Conservation (phyloP, 37 sponge, comb jelly and placozoan species). For the Dysidea cf. avara region DNA sequence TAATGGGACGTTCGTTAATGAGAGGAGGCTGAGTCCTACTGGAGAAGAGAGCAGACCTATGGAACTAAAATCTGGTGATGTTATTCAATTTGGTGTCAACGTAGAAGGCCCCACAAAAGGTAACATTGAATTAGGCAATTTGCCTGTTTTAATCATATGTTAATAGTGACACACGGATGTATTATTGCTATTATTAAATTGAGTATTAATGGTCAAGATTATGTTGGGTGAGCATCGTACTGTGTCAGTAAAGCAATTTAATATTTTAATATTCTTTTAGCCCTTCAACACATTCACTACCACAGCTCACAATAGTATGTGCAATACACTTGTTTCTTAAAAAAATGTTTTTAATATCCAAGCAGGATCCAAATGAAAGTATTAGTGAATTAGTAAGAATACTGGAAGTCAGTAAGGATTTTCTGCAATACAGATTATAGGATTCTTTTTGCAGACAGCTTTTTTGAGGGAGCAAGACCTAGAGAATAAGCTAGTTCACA, state of each 20-base stretch:
- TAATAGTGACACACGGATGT: conserved; percentile 92
- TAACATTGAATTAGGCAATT: conserved; percentile 3
- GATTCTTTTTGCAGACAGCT: conserved; percentile 36
- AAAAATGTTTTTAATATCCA: no score
- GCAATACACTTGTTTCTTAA: no score
- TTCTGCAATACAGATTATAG: not conserved
- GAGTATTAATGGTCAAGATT: conserved; percentile 25
- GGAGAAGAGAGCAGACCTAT: conserved; percentile 89
- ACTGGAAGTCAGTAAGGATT: not conserved
- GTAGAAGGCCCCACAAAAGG: conserved; percentile 89
- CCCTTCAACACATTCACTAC: no score
- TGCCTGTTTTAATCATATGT: not conserved
- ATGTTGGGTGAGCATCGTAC: conserved; percentile 6
- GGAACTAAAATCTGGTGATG: conserved; percentile 77
- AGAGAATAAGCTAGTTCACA: conserved; percentile 70
- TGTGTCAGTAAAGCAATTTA: conserved; percentile 5
- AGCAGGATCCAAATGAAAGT: no score
- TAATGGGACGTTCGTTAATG: conserved; percentile 97
- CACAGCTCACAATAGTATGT: no score
- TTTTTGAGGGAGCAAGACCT: conserved; percentile 64
- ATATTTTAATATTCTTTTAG: no score
- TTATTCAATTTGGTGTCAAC: conserved; percentile 97
- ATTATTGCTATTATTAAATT: conserved; percentile 78
- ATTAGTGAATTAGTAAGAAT: conserved; percentile 8
- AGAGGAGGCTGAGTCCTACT: conserved; percentile 77